Base-by-base conservation (phyloP, 2,113 vertebrate genomes). In the Acrocephalus kingi region DNA sequence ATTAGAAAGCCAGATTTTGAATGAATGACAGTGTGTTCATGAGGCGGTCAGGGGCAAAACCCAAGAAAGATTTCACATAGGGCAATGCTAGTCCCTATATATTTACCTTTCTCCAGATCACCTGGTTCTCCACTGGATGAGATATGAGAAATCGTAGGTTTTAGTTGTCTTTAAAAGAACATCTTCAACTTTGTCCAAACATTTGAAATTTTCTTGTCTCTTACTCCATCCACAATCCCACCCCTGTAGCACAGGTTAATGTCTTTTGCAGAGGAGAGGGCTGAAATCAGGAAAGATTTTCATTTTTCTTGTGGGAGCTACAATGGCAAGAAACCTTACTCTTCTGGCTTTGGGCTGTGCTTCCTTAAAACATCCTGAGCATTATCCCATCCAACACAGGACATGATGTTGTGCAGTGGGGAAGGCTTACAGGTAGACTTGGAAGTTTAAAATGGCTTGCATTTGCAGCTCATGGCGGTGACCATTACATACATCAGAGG, bases 321-420 rank as follows among this genome's bases (percentile, higher is more conserved):
- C 35, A 20, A 15, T 13, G 49, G 17, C n/a, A 88, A 67, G n/a
- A 84, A 67, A 2, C 3, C n/a, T 62, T 51, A 49, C 23, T 51
- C 28, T 62, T 71, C 43, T 22, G 27, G 21, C 25, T 86, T 85
- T 71, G 31, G 37, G 15, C 13, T 80, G 48, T 25, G 19, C 18
- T 67, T 59, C 11, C 74, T 63, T 49, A 61, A 68, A 48, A 39
- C 6, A 24, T 18, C 46, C 7, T 9, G 54, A 83, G 48, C 14
- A 13, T 4, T 43, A 27, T 23, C 30, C 52, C 41, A 56, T 41
- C 11, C 37, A n/a, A 45, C 21, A 37, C 0, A 0, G 43, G 33
- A 30, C 1, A 1, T 23, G 37, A 27, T 17, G 37, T 1, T 48
- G 30, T 21, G 64, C 31, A 64, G 31, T 72, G 75, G 39, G 46